Conservation (phyloP, 2,797 vertebrate species). For the Pseudopleuronectes americanus region DNA sequence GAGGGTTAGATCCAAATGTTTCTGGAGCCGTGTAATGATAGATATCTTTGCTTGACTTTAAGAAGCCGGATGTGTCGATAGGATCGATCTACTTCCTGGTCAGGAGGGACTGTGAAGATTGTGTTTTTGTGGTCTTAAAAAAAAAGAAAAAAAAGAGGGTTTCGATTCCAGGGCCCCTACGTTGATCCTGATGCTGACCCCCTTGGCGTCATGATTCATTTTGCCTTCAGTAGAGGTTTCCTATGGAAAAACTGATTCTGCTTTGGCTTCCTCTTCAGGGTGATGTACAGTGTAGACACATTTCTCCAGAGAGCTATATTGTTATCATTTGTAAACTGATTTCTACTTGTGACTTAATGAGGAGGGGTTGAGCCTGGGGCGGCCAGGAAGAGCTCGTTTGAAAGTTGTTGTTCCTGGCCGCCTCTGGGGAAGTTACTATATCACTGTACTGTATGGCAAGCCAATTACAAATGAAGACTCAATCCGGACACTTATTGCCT, state of each 20-base stretch:
- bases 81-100: slow-evolving; percentile 65
- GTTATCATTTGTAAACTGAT: slow-evolving; percentile 86
- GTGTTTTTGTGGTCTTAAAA: slow-evolving; percentile 78
- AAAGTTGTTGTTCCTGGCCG: slow-evolving; percentile 68
- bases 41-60: slow-evolving; percentile 49
- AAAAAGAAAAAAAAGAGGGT: slow-evolving; percentile 68
- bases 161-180: slow-evolving; percentile 82
- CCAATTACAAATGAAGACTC: slow-evolving; percentile 85
- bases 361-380: slow-evolving; percentile 77
- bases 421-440: slow-evolving; percentile 82
- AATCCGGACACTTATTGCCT: slow-evolving; percentile 85
- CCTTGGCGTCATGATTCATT: slow-evolving; percentile 82
- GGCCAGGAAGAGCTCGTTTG: slow-evolving; percentile 67
- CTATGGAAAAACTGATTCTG: slow-evolving; percentile 90
- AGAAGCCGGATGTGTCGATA: slow-evolving; percentile 53
- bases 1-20: slow-evolving; percentile 48
- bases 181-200: slow-evolving; percentile 80
- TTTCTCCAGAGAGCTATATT: slow-evolving; percentile 88
- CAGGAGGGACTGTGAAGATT: slow-evolving; percentile 40
- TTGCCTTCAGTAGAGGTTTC: slow-evolving; percentile 91
- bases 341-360: slow-evolving; percentile 85
- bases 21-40: slow-evolving; percentile 64
- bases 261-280: slow-evolving; percentile 89
- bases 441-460: slow-evolving; percentile 90
- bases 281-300: slow-evolving; percentile 88